A percentile compares a stretch with the other conserved stretches of the same genome.
Evolutionary conservation across 2,113 vertebrate species (phyloP).

Genomic region (Perognathus longimembris): DNA sequence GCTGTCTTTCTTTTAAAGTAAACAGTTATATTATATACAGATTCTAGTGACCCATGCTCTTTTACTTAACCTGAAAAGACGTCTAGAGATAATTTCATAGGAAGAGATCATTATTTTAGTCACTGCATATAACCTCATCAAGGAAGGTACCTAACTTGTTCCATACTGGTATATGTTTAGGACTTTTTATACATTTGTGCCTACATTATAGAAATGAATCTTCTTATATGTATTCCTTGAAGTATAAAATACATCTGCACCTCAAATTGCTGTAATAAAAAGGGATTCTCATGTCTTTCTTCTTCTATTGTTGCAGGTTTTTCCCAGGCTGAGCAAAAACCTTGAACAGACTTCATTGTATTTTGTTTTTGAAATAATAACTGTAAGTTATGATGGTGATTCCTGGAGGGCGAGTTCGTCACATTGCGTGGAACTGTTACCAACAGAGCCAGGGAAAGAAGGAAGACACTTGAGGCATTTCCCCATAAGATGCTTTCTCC

Average conservation of each 20-base stretch:
- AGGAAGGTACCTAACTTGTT: not conserved
- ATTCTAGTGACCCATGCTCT: not conserved
- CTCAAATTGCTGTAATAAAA: not conserved
- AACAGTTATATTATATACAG: not conserved
- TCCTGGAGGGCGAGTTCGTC: constrained; percentile 30
- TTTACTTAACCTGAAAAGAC: not conserved
- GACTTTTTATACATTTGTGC: not conserved
- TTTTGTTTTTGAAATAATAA: constrained; percentile 61
- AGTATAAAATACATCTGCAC: not conserved
- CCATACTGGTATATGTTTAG: not conserved
- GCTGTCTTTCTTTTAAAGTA: not conserved
- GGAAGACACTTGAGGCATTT: not conserved
- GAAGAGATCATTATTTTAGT: not conserved
- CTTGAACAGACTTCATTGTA: not conserved
- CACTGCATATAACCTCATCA: not conserved
- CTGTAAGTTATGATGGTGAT: constrained; percentile 27
- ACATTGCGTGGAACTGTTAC: not conserved
- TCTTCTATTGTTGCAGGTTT: constrained; percentile 14
- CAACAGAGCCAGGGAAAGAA: not conserved
- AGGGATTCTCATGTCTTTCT: not conserved
- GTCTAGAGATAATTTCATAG: not conserved
- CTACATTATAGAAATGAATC: not conserved
- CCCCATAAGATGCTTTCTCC: constrained; percentile 27
- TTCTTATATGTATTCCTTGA: not conserved
- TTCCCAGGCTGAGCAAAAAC: constrained; percentile 23